These are phyloP conservation scores for Oscheius myriophilus DNA, from an alignment of 2,888 invertebrate species.

Conservation along the genomic window DNA sequence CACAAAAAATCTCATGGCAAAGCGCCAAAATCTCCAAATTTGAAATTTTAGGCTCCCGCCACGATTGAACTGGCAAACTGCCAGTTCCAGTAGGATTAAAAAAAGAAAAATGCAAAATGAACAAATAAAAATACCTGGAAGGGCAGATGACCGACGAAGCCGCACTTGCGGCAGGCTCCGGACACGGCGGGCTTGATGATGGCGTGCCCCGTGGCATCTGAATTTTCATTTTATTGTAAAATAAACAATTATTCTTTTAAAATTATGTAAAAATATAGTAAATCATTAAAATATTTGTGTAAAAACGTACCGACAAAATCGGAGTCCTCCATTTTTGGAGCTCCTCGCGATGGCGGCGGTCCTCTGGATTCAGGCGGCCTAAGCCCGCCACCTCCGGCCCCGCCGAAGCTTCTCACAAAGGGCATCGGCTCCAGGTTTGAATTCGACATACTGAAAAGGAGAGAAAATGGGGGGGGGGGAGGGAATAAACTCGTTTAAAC, in stretches of 20 bases:
- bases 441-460: constrained; percentile 42
- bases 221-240: constrained; percentile 14
- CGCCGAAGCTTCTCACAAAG: constrained; percentile 48
- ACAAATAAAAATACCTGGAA: constrained; percentile 66
- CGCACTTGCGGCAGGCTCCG: constrained; percentile 67
- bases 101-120: neutral
- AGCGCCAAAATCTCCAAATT: too few species aligned
- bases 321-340: constrained; percentile 24
- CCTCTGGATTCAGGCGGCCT: neutral
- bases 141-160: constrained; percentile 73
- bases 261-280: too few species aligned
- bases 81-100: neutral
- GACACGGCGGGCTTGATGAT: constrained; percentile 52
- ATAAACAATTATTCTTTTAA: too few species aligned
- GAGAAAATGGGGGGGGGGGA: too few species aligned
- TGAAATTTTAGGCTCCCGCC: too few species aligned
- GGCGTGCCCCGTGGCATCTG: constrained; percentile 49
- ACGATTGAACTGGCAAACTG: neutral
- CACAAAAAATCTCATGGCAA: too few species aligned
- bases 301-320: constrained; percentile 41
- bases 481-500: too few species aligned
- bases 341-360: constrained; percentile 24
- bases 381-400: neutral
- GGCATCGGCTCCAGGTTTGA: constrained; percentile 56
- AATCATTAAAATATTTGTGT: neutral